These are phyloP conservation scores for Lytechinus pictus DNA, from an alignment of 35 echinoderm and acorn worm species.

Conservation along the genomic window DNA sequence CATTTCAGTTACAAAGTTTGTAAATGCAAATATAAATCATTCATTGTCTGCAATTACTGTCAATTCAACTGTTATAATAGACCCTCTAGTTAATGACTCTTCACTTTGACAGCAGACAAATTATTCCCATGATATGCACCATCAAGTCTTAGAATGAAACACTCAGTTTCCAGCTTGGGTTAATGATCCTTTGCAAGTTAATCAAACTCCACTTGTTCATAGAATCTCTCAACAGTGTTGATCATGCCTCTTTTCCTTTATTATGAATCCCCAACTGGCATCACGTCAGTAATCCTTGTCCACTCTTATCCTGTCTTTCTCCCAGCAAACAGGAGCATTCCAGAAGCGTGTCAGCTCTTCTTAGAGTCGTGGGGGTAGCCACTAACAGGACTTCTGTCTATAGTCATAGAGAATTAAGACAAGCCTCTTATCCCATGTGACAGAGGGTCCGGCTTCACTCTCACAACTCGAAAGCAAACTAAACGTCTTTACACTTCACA, in stretches of 20 bases:
- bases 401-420: background rate
- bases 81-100: background rate
- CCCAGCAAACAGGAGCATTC: conserved; percentile 1
- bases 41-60: background rate
- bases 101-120: background rate
- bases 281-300: conserved; percentile 10
- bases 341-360: background rate
- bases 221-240: background rate
- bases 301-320: background rate
- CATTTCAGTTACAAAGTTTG: background rate
- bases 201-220: background rate
- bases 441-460: background rate
- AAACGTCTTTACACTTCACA: background rate
- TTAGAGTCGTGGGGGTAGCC: background rate
- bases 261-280: conserved; percentile 14
- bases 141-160: background rate
- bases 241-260: background rate
- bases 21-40: background rate
- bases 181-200: background rate
- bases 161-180: background rate
- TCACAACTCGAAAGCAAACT: background rate
- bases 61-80: background rate
- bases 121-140: background rate
- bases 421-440: conserved; percentile 28
- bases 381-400: conserved; percentile 31